Evolutionary conservation across 2,888 invertebrate species (phyloP).

Genomic region (Tenthredo mesomela): DNA sequence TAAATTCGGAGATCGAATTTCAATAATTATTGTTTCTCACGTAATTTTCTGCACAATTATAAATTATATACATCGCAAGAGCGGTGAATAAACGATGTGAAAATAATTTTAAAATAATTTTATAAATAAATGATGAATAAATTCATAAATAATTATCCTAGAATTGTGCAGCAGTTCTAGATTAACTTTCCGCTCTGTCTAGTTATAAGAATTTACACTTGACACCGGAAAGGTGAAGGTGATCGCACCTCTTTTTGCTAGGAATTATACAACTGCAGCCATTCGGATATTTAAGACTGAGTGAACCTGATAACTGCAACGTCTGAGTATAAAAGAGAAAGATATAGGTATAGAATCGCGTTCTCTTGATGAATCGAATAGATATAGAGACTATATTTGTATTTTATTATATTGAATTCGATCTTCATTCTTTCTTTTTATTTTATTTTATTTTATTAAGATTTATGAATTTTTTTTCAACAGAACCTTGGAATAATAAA

Average conservation of each 20-base stretch:
- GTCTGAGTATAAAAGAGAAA: neutral
- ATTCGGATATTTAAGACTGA: neutral
- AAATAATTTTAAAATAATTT: too few species aligned
- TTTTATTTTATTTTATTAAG: neutral
- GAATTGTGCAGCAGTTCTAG: neutral
- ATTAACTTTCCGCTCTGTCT: neutral
- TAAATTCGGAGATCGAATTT: too few species aligned
- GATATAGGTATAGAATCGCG: neutral
- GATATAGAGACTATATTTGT: neutral
- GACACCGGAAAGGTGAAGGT: constrained; percentile 30
- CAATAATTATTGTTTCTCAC: too few species aligned
- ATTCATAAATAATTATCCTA: neutral
- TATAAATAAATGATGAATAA: too few species aligned
- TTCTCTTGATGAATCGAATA: neutral
- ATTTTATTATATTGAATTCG: neutral
- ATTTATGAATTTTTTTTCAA: neutral
- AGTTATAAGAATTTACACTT: neutral
- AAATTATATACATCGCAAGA: too few species aligned
- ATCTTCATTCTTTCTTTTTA: neutral
- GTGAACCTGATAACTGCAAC: neutral
- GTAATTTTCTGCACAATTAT: too few species aligned
- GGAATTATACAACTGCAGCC: neutral
- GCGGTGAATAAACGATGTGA: too few species aligned
- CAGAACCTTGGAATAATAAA: neutral
- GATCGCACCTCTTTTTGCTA: neutral